Conservation (phyloP, 1,140 invertebrate genomes). For the Drosophila dunni region DNA sequence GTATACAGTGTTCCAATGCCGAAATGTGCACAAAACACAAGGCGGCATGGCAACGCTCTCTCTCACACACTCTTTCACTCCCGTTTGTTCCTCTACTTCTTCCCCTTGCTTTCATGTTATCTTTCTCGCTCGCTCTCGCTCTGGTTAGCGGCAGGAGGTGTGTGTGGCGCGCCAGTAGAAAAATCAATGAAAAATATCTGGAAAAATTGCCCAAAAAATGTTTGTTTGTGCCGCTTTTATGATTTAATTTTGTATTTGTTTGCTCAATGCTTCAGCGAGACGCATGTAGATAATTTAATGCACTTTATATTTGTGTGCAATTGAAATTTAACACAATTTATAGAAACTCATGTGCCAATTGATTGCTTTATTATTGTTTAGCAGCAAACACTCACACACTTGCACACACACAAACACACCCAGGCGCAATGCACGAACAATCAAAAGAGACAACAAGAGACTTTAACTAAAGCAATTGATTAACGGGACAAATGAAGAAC, state of each 20-base stretch:
- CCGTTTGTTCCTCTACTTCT: too few relatives aligned
- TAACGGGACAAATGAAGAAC: slow-evolving; percentile 26
- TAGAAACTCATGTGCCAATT: slow-evolving; percentile 35
- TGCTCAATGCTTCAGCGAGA: slow-evolving; percentile 11
- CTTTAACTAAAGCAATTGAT: slow-evolving; percentile 38
- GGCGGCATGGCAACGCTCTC: slow-evolving; percentile 51
- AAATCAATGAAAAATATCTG: slow-evolving; percentile 82
- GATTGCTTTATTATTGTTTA: slow-evolving; percentile 54
- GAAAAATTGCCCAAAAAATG: slow-evolving; percentile 70
- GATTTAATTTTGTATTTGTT: neutral
- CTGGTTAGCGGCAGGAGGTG: slow-evolving; percentile 41
- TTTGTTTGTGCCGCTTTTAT: slow-evolving; percentile 42
- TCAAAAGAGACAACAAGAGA: slow-evolving; percentile 21
- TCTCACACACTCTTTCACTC: slow-evolving; percentile 2
- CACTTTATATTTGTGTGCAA: slow-evolving; percentile 14
- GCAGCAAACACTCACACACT: slow-evolving; percentile 19
- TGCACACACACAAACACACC: slow-evolving; percentile 7
- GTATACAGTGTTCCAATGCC: slow-evolving; percentile 56
- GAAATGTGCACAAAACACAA: slow-evolving; percentile 66
- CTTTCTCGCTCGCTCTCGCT: slow-evolving; percentile 19
- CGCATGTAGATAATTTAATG: slow-evolving; percentile 6
- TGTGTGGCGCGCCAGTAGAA: slow-evolving; percentile 70
- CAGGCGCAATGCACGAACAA: slow-evolving; percentile 1
- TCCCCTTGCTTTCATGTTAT: neutral
- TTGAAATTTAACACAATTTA: slow-evolving; percentile 40